Evolutionary conservation across 2,888 invertebrate genomes (phyloP).

Genomic region (Agrotis ipsilon): DNA sequence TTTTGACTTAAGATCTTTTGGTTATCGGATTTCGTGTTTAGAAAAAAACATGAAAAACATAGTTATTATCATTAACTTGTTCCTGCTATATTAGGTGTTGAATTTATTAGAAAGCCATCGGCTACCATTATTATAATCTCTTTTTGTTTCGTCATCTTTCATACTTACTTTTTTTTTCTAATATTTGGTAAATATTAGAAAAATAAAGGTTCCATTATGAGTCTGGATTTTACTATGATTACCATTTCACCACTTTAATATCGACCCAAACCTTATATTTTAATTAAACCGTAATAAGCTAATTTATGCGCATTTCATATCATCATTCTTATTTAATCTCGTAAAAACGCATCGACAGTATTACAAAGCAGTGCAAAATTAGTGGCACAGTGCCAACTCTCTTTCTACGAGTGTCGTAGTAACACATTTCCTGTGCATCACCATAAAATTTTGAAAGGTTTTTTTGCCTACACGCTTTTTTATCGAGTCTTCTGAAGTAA

Average conservation of each 20-base stretch:
- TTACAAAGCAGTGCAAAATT: constrained; percentile 28
- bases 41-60: background rate
- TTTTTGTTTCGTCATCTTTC: no score
- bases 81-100: no score
- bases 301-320: background rate
- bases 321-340: constrained; percentile 1
- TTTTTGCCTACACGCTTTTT: constrained; percentile 32
- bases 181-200: no score
- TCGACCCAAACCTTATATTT: no score
- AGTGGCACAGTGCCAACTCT: constrained; percentile 54
- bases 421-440: constrained; percentile 56
- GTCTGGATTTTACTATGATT: no score
- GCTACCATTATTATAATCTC: no score
- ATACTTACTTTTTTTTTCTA: no score
- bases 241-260: no score
- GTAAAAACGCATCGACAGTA: constrained; percentile 19
- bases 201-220: no score
- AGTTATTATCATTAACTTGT: no score
- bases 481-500: constrained; percentile 27
- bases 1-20: background rate
- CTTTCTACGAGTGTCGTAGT: constrained; percentile 42
- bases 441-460: constrained; percentile 49
- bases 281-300: background rate
- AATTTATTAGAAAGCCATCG: no score
- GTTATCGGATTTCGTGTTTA: background rate